phyloP scores from a whole-genome alignment of 2,888 invertebrate species.

The Ochropleura leucogaster region DNA sequence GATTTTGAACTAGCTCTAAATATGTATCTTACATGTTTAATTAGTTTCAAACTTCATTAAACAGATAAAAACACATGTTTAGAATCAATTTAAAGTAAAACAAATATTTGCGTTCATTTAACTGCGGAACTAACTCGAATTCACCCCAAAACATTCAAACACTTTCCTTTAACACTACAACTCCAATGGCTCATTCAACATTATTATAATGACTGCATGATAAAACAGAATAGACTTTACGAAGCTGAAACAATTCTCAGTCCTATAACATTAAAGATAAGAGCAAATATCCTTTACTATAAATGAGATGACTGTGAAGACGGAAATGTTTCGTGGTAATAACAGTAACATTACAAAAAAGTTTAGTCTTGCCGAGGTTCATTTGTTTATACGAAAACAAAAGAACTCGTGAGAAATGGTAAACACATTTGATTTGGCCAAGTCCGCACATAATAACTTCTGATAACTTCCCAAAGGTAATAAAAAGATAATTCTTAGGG shows the following conservation, averaged over 20 bases:
- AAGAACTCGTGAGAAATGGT: neutral
- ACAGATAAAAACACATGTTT: neutral
- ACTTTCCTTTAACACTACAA: slow-evolving; percentile 37
- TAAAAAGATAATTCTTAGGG: too few relatives aligned
- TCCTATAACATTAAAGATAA: neutral
- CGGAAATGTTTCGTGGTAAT: neutral
- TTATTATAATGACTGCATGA: slow-evolving; percentile 35
- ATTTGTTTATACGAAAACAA: too few relatives aligned
- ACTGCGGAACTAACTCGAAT: neutral
- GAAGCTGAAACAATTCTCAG: slow-evolving; percentile 16
- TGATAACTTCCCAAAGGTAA: too few relatives aligned
- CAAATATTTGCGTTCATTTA: neutral
- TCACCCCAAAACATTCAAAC: slow-evolving; percentile 18
- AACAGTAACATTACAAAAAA: too few relatives aligned
- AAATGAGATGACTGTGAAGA: neutral
- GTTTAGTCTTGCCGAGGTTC: too few relatives aligned
- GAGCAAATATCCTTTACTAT: neutral
- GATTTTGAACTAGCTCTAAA: too few relatives aligned
- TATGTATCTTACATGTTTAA: slow-evolving; percentile 2
- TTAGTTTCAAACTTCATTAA: neutral
- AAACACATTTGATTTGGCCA: slow-evolving; percentile 15
- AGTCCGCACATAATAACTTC: too few relatives aligned
- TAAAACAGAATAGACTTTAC: slow-evolving; percentile 21
- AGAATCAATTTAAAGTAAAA: neutral
- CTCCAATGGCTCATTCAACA: slow-evolving; percentile 44